phyloP scores from a whole-genome alignment of 2,888 invertebrate species.

The Euspilapteryx auroguttella region DNA sequence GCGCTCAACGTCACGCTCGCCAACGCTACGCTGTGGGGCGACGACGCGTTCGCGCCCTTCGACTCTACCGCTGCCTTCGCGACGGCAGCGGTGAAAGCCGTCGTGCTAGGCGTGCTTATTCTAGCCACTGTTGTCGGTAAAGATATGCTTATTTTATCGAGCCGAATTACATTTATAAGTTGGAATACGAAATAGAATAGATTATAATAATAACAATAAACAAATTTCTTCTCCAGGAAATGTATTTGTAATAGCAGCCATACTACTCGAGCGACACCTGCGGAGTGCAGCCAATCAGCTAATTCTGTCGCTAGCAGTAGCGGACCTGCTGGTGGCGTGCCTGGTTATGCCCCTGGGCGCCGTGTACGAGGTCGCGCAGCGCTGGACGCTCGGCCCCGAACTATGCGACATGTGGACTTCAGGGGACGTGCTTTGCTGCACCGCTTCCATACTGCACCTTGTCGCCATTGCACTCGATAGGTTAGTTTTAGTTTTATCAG shows the following conservation, averaged over 20 bases:
- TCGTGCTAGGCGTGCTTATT: slow-evolving; percentile 62
- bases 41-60: slow-evolving; percentile 40
- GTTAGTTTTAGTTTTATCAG: slow-evolving; percentile 38
- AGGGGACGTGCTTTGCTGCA: slow-evolving; percentile 89
- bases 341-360: slow-evolving; percentile 78
- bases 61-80: slow-evolving; percentile 57
- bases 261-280: slow-evolving; percentile 81
- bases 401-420: slow-evolving; percentile 95
- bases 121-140: slow-evolving; percentile 66
- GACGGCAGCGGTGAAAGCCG: slow-evolving; percentile 64
- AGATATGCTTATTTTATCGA: slow-evolving; percentile 4
- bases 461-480: slow-evolving; percentile 83
- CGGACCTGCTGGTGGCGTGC: slow-evolving; percentile 87
- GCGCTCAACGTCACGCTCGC: slow-evolving; percentile 32
- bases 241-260: slow-evolving; percentile 92
- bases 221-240: slow-evolving; percentile 68
- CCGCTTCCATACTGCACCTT: slow-evolving; percentile 78
- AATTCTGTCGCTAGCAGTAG: slow-evolving; percentile 87
- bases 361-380: slow-evolving; percentile 75
- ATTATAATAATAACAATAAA: not conserved
- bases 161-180: no score
- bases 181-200: not conserved
- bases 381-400: slow-evolving; percentile 85
- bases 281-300: slow-evolving; percentile 90
- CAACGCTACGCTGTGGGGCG: slow-evolving; percentile 36